Percentiles rank a stretch among this genome's conserved stretches.
Evolutionary conservation across 2,888 invertebrate genomes (phyloP).

Genomic region (Lamproptera curius): DNA sequence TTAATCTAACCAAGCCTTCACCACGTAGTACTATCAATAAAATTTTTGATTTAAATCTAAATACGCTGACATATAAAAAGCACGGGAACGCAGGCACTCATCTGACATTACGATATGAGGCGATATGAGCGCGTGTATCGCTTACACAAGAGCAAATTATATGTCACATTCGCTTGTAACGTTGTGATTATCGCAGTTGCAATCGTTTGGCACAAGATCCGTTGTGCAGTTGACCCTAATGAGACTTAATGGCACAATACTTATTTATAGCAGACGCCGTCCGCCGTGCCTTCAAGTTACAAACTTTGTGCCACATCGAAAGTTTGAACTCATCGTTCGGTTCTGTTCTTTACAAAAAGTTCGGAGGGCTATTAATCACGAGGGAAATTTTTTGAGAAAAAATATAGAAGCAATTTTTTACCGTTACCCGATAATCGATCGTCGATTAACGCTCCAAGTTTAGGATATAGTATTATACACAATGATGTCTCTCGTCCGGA

Average conservation of each 20-base stretch:
- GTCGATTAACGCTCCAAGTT: too few relatives aligned
- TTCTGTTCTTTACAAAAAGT: not conserved
- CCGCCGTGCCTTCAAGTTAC: not conserved
- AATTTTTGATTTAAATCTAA: too few relatives aligned
- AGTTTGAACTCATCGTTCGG: not conserved
- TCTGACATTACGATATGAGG: too few relatives aligned
- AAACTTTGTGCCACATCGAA: not conserved
- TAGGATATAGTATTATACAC: too few relatives aligned
- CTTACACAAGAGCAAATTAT: constrained; percentile 6
- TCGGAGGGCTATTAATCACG: not conserved
- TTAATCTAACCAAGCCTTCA: too few relatives aligned
- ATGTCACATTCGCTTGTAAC: constrained; percentile 14
- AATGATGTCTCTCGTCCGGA: too few relatives aligned
- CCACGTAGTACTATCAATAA: too few relatives aligned
- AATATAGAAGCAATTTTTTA: too few relatives aligned
- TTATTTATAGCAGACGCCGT: constrained; percentile 10
- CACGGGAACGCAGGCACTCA: too few relatives aligned
- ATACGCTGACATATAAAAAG: too few relatives aligned
- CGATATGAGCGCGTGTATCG: not conserved
- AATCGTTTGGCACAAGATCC: constrained; percentile 19
- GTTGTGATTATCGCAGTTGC: constrained; percentile 15
- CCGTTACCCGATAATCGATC: too few relatives aligned
- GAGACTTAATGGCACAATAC: constrained; percentile 13
- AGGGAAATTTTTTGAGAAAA: too few relatives aligned
- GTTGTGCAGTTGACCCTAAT: constrained; percentile 17